Base-by-base conservation (phyloP, 2,113 vertebrate genomes). In the Archocentrus centrarchus region DNA sequence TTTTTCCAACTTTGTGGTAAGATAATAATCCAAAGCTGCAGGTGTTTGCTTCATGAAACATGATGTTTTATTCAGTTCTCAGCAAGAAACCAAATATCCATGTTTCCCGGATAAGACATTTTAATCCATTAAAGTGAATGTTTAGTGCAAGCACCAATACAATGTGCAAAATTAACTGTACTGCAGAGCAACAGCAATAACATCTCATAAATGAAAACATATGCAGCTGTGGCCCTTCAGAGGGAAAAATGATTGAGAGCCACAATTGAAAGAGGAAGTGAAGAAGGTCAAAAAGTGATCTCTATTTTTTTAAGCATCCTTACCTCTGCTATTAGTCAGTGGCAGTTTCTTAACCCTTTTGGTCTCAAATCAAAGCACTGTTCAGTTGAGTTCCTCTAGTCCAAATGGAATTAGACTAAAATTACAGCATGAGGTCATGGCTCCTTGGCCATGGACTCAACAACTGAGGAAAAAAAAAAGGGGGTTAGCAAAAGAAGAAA, bases 401-500 rank as follows among this genome's bases (percentile, higher is more conserved):
- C 66, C 60, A 91, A 93, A 93, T 80, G 88, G 89, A 95, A 93
- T 93, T 89, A 90, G 92, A 93, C 73, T 87, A 79, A 93, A 94
- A 94, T 94, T 93, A 88, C 91, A 89, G 88, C 91, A 86, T 93
- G 95, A 95, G 91, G 93, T 95, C 93, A 94, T 84, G 89, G 86
- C 80, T 87, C 75, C 59, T 83, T 93, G 91, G 89, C 92, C 88
- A 77, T 70, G 86, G 85, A 90, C 83, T 85, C 89, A 90, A 88
- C 83, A 84, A 93, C 81, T 64, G 76, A 76, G 88, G 59, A 30
- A 79, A 82, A 83, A 89, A 90, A 89, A 90, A 89, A 24, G 27
- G 63, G 63, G 63, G 61, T 82, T 80, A 63, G 87, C 57, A 77
- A 84, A 86, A 44, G 24, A 63, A 60, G 2, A 22, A 79, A 86